Base-by-base conservation (phyloP, 2,797 vertebrate species). In the Diplodus puntazzo region DNA sequence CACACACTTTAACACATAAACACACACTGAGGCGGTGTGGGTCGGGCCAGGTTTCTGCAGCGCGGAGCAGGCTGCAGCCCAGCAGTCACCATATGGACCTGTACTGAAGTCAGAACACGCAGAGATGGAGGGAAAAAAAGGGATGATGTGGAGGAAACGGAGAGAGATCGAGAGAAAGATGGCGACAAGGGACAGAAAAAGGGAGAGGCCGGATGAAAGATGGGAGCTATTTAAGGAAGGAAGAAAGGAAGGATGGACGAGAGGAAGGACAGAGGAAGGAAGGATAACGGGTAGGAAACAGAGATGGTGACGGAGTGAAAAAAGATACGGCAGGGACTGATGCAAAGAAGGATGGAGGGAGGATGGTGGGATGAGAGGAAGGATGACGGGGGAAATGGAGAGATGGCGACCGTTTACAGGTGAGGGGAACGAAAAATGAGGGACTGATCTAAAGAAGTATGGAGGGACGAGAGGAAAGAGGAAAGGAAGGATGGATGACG, bases 31-130 rank as follows among this genome's bases (percentile, higher is more conserved):
- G 78, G 69, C 27, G 49, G 83, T 65, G 82, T 78, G 81, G 79
- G 84, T 72, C 86, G 62, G 88, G 90, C 93, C 92, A 93, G 91
- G 92, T 87, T 91, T 89, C 87, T 69, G 80, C 75, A 52, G 89
- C 10, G 91, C 85, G 9, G 88, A 92, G 92, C 94, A 93, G 94
- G 84, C 87, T 89, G 94, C 52, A 77, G 81, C 94, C 64, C 95
- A 94, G 95, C 94, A 92, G 93, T 91, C 85, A 77, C 95, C 95
- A 95, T 95, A 95, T 95, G 95, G 95, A 89, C 79, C 49, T 75
- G 71, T 77, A 91, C 88, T 92, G 82, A 84, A 90, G 83, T 85
- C 79, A 84, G 82, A 85, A 87, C 83, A 86, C 60, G 78, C 62
- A 70, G 70, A 67, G 68, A 79, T n/a, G 61, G 17, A 17, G 42